Percentiles rank a stretch among this genome's conserved stretches.
These are phyloP conservation scores for Heliconius ismenius DNA, from an alignment of 2,888 invertebrate species.

Conservation along the genomic window DNA sequence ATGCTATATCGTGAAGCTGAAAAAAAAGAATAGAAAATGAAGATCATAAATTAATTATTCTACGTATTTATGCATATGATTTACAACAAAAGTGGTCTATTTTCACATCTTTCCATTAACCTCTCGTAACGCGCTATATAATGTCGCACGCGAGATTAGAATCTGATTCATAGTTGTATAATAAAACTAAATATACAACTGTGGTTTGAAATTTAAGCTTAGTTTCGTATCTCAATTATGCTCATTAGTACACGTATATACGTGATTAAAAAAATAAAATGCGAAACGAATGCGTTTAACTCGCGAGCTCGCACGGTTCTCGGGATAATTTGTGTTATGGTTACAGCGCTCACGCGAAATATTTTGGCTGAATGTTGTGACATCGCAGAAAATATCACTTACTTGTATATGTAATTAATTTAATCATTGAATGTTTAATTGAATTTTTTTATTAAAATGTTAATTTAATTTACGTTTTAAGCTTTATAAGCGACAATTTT, in stretches of 20 bases:
- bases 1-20: too few relatives aligned
- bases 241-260: slow-evolving; percentile 1
- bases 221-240: slow-evolving; percentile 9
- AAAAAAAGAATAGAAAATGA: not conserved
- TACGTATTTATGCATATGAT: slow-evolving; percentile 26
- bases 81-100: slow-evolving; percentile 49
- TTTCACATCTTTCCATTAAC: slow-evolving; percentile 53
- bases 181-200: slow-evolving; percentile 32
- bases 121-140: slow-evolving; percentile 52
- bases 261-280: slow-evolving; percentile 24
- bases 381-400: slow-evolving; percentile 1
- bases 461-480: not conserved
- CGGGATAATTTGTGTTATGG: slow-evolving; percentile 5
- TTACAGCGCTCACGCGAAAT: slow-evolving; percentile 11
- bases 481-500: not conserved
- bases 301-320: slow-evolving; percentile 16
- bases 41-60: slow-evolving; percentile 10
- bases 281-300: slow-evolving; percentile 16
- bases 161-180: slow-evolving; percentile 40
- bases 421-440: not conserved
- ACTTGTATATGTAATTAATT: not conserved
- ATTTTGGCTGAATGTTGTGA: slow-evolving; percentile 17
- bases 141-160: slow-evolving; percentile 57
- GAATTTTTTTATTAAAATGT: too few relatives aligned
- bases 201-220: slow-evolving; percentile 18